Evolutionary conservation across 2,888 invertebrate genomes (phyloP), one percentile per base, ranked within the genome.

Genomic region (Drosophila setosimentum): DNA sequence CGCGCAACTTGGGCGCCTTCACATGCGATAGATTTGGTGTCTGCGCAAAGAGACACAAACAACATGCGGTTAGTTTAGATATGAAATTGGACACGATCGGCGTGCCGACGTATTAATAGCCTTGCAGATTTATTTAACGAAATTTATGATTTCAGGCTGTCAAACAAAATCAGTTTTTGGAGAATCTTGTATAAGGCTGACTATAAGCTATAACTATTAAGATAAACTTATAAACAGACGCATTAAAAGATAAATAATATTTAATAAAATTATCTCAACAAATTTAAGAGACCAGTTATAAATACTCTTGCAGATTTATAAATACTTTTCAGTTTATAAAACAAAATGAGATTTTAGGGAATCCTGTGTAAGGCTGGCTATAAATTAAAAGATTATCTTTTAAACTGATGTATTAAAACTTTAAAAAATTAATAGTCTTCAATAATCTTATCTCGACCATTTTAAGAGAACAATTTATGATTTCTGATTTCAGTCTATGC

Each of bases 1-100:
- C 91, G 53, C 93, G 92, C 65, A 91, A 74, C 79, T 92, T 93
- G 16, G 92, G 91, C 67, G 83, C 86, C 75, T 92, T 91, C 37
- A 74, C 87, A 82, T 84, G 83, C 61, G 90, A 81, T 50, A 90
- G 80, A 78, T 91, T 93, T 49, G 93, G 93, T 58, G 93, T 93
- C 93, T 93, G 76, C 29, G 69, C 69, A 37, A 45, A 69, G 48
- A 30, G 27, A 78, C 63, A 59, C 54, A 74, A 68, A 61, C 58
- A 58, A 65, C 88, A 86, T 87, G 87, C 87, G 55, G 76, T 87
- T 89, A 87, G 85, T 76, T 53, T 48, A 27, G 37, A 48, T 2
- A 60, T 6, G 3, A 21, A 21, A n/a, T 18, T 8, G 5, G 8
- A 4, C 18, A 24, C 10, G 16, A 33, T 16, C 53, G 16, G 33